These are phyloP conservation scores for Enteromius treurensis DNA, from an alignment of 2,797 vertebrate genomes.

Conservation along the genomic window DNA sequence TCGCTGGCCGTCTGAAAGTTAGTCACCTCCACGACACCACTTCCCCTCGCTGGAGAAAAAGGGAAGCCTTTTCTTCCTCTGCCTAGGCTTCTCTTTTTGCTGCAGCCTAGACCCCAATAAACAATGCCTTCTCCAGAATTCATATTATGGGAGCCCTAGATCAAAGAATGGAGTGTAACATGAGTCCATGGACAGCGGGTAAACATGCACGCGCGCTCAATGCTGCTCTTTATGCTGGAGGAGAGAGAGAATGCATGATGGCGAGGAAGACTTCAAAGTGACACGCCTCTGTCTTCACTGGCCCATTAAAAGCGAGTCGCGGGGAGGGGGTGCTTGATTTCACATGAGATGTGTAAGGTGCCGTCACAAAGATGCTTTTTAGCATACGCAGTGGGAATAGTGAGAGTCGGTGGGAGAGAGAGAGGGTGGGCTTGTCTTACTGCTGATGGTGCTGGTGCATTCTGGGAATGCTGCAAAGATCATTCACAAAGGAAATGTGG, in stretches of 20 bases:
- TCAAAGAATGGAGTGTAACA: conserved; percentile 54
- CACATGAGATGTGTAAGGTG: conserved; percentile 75
- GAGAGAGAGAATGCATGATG: conserved; percentile 15
- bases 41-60: conserved; percentile 51
- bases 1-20: conserved; percentile 52
- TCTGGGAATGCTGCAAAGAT: conserved; percentile 30
- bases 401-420: not conserved
- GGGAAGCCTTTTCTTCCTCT: conserved; percentile 61
- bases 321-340: conserved; percentile 68
- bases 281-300: conserved; percentile 72
- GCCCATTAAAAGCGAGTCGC: conserved; percentile 59
- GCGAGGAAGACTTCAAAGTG: conserved; percentile 72
- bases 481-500: conserved; percentile 11
- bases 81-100: conserved; percentile 59
- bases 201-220: conserved; percentile 52
- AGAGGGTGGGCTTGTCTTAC: not conserved
- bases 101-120: conserved; percentile 31
- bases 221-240: conserved; percentile 57
- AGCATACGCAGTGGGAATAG: conserved; percentile 42
- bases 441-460: conserved; percentile 11
- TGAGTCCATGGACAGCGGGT: conserved; percentile 42
- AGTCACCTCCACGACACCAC: conserved; percentile 59
- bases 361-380: conserved; percentile 73
- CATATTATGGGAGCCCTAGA: conserved; percentile 43
- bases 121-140: conserved; percentile 52